These are phyloP conservation scores for Philopotamus ludificatus DNA, from an alignment of 1,140 invertebrate species.

Conservation along the genomic window DNA sequence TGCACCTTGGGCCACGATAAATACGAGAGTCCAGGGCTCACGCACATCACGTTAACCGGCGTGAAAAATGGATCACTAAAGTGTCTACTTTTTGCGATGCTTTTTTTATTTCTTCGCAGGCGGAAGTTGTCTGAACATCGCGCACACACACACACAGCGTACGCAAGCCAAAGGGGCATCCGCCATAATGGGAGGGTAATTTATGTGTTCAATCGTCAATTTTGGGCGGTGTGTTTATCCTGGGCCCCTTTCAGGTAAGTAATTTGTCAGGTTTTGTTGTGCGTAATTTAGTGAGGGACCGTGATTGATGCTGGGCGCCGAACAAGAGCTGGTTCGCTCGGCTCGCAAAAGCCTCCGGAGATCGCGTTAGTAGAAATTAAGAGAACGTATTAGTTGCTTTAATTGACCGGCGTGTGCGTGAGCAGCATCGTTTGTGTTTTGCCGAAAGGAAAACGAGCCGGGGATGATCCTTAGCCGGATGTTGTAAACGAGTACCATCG, in stretches of 20 bases:
- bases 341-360: not conserved
- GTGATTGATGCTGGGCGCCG: constrained; percentile 7
- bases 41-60: constrained; percentile 21
- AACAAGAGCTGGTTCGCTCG: not conserved
- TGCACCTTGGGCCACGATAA: constrained; percentile 16
- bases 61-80: constrained; percentile 33
- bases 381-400: no score
- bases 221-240: constrained; percentile 29
- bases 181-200: constrained; percentile 19
- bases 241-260: constrained; percentile 23
- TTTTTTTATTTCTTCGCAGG: constrained; percentile 8
- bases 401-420: no score
- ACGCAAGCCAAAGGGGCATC: not conserved
- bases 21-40: constrained; percentile 13
- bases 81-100: constrained; percentile 1
- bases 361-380: no score
- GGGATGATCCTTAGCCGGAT: no score
- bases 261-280: constrained; percentile 34
- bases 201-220: constrained; percentile 35
- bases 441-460: no score
- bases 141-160: not conserved
- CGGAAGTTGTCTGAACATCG: constrained; percentile 18
- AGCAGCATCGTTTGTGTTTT: no score
- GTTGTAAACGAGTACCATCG: no score
- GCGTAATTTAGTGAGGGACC: constrained; percentile 15